phyloP scores from a whole-genome alignment of 2,797 vertebrate genomes.

The Falco naumanni region DNA sequence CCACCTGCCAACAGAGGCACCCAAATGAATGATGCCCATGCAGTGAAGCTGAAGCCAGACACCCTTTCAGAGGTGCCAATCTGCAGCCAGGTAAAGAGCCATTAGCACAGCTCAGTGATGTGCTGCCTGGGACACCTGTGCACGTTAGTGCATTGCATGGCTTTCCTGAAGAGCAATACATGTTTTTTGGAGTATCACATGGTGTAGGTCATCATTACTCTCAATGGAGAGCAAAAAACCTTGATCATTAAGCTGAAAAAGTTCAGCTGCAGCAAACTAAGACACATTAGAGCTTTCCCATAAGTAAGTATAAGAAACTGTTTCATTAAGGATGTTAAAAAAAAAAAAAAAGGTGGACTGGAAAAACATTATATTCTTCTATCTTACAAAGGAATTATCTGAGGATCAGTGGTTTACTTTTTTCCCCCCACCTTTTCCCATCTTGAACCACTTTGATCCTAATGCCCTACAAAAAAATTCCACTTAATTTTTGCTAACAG shows the following conservation, averaged over 20 bases:
- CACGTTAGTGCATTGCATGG: neutral
- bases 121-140: neutral
- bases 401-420: neutral
- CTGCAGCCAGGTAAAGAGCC: neutral
- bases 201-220: neutral
- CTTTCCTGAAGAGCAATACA: neutral
- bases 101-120: neutral
- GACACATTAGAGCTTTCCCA: neutral
- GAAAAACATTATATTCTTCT: neutral
- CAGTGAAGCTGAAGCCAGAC: neutral
- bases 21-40: neutral
- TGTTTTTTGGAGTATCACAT: neutral
- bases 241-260: neutral
- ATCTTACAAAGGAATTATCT: neutral
- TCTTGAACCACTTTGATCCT: neutral
- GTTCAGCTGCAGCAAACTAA: slow-evolving; percentile 19
- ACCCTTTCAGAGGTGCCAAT: neutral
- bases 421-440: neutral
- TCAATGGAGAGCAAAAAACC: neutral
- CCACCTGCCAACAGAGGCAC: neutral
- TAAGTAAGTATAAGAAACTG: neutral
- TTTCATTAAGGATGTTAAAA: neutral
- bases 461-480: accelerated
- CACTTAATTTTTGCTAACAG: neutral
- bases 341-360: slow-evolving; percentile 17